Evolutionary conservation across 2,888 invertebrate genomes (phyloP), one percentile per base, ranked within the genome.

Genomic region (Sericinus montela): DNA sequence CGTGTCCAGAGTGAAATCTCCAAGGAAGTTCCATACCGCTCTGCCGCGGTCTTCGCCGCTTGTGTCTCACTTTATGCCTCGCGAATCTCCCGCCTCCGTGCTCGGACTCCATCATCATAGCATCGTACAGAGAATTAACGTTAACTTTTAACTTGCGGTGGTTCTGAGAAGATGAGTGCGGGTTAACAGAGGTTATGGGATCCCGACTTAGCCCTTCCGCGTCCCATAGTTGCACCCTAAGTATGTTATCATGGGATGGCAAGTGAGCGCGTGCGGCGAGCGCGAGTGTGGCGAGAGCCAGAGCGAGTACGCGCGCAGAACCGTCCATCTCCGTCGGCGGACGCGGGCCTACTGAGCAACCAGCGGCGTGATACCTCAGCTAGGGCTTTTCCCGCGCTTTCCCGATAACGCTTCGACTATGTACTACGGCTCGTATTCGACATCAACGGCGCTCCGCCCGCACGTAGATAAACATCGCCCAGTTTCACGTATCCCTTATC

Each of bases 1-100:
- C 75, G 61, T 85, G 78, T 56, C 91, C 91, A 59, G 80, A 69
- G 64, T 89, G 89, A 73, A 90, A 90, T 75, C 89, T 80, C 90
- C 91, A 89, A 56, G 86, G 89, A 55, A 79, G 68, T 36, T 84
- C 82, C 16, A 69, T 65, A 28, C 78, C 78, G 56, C 70, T 75
- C 60, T 82, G 79, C 58, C 87, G 71, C 4, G 86, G 73, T 69
- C 86, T 74, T 48, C 88, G 80, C 57, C 89, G 68, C 85, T 88
- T 88, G 54, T 88, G 88, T 57, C 88, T 66, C 43, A 87, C 88
- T 69, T 79, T 79, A 51, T 88, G 88, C 51, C 85, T 70, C 29
- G 85, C 82, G 59, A 80, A 85, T 57, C 85, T 70, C 25, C 79
- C 77, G 45, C 73, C 73, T 7, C 75, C 79, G 13, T 75, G 76